phyloP scores from a whole-genome alignment of 2,888 invertebrate species.

The Pyrgus malvae region DNA sequence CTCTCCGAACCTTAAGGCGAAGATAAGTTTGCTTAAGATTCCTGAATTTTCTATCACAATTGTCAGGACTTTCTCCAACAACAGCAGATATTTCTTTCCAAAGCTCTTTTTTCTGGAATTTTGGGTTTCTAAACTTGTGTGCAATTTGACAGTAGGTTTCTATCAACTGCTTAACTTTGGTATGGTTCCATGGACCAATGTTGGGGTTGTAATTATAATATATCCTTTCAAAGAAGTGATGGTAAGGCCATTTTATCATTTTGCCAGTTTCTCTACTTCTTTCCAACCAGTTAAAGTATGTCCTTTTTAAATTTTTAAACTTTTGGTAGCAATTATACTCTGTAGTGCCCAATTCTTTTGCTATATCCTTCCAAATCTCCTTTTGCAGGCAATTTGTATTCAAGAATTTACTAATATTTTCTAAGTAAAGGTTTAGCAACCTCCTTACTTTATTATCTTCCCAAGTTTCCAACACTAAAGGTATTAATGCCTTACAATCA shows the following conservation, averaged over 20 bases:
- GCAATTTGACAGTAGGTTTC: constrained; percentile 61
- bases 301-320: constrained; percentile 69
- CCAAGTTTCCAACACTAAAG: constrained; percentile 61
- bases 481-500: constrained; percentile 58
- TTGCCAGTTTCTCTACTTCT: constrained; percentile 57
- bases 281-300: constrained; percentile 64
- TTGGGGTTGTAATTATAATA: constrained; percentile 61
- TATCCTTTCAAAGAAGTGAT: constrained; percentile 68
- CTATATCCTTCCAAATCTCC: constrained; percentile 73
- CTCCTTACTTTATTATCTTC: constrained; percentile 62
- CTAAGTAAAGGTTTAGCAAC: constrained; percentile 62
- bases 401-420: constrained; percentile 60
- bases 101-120: constrained; percentile 66
- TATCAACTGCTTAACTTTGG: constrained; percentile 57
- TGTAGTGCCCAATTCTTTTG: constrained; percentile 56
- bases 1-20: constrained; percentile 56
- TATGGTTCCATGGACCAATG: constrained; percentile 58
- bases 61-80: constrained; percentile 54
- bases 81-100: constrained; percentile 62
- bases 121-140: constrained; percentile 64
- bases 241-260: constrained; percentile 66
- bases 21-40: constrained; percentile 72
- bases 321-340: constrained; percentile 72
- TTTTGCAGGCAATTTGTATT: constrained; percentile 58
- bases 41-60: constrained; percentile 71